Percentiles rank a stretch among this genome's conserved stretches.
These are phyloP conservation scores for Rhagonycha lutea DNA, from an alignment of 2,888 invertebrate genomes.

Conservation along the genomic window DNA sequence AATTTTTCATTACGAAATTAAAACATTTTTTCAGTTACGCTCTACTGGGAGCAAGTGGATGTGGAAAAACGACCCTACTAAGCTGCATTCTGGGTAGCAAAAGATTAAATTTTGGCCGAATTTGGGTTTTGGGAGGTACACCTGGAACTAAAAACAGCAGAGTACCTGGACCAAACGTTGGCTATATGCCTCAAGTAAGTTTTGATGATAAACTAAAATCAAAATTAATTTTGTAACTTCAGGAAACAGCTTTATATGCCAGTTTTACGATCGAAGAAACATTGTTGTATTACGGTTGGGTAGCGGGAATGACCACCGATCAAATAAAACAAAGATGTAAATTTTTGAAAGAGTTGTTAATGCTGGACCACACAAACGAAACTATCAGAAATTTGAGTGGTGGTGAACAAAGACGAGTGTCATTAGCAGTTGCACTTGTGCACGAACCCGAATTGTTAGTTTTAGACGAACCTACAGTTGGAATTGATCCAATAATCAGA, in stretches of 20 bases:
- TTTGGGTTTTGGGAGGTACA: conserved; percentile 82
- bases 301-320: conserved; percentile 46
- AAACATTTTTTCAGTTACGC: conserved; percentile 69
- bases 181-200: conserved; percentile 82
- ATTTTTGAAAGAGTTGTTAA: conserved; percentile 32
- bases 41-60: conserved; percentile 86
- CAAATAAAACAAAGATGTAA: conserved; percentile 41
- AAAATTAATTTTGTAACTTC: conserved; percentile 27
- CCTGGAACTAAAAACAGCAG: conserved; percentile 84
- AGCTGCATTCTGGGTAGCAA: conserved; percentile 85
- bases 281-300: conserved; percentile 52
- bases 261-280: conserved; percentile 53
- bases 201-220: background rate
- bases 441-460: conserved; percentile 90
- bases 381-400: conserved; percentile 80
- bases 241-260: conserved; percentile 53
- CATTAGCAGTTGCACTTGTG: conserved; percentile 84
- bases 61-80: conserved; percentile 87
- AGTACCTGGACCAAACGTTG: conserved; percentile 87
- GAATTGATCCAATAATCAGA: conserved; percentile 83
- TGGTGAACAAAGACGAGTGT: conserved; percentile 87
- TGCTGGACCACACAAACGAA: conserved; percentile 43
- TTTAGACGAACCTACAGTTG: conserved; percentile 91
- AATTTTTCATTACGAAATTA: background rate
- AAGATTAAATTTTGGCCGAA: conserved; percentile 77